Evolutionary conservation across 2,888 invertebrate species (phyloP).

Genomic region (Diadegma fenestrale): DNA sequence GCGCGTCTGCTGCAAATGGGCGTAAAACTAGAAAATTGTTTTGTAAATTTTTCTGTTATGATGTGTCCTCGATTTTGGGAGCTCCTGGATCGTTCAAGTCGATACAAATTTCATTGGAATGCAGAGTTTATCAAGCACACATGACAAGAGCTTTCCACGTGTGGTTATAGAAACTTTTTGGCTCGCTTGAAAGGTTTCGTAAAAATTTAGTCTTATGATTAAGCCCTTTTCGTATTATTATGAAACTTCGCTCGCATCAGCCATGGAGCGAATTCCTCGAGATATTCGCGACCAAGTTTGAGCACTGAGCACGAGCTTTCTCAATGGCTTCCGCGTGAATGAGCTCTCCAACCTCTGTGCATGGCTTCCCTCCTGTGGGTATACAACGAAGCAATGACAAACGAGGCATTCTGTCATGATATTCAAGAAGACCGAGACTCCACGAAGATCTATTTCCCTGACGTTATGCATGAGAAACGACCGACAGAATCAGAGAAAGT

Average conservation of each 20-base stretch:
- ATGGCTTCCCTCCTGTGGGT: slow-evolving; percentile 28
- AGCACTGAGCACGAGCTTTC: slow-evolving; percentile 3
- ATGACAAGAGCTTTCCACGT: background rate
- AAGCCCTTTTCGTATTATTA: slow-evolving; percentile 43
- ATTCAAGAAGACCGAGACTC: slow-evolving; percentile 37
- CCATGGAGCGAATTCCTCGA: slow-evolving; percentile 25
- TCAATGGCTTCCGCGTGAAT: slow-evolving; percentile 52
- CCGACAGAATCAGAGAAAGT: background rate
- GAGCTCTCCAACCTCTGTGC: slow-evolving; percentile 25
- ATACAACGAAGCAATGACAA: slow-evolving; percentile 48
- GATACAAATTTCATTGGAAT: background rate
- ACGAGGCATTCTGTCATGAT: slow-evolving; percentile 50
- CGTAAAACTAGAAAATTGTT: background rate
- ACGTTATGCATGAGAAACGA: background rate
- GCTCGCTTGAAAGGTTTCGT: slow-evolving; percentile 4
- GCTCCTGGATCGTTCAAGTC: too few relatives aligned
- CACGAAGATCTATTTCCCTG: slow-evolving; percentile 32
- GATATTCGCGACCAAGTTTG: background rate
- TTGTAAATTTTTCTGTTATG: background rate
- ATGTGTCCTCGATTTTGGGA: too few relatives aligned
- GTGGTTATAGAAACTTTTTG: background rate
- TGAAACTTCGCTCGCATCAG: background rate
- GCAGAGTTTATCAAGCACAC: background rate
- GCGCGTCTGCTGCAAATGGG: background rate
- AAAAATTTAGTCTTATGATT: slow-evolving; percentile 41